Percentiles rank a stretch among this genome's conserved stretches.
These are phyloP conservation scores for Mamestra configurata DNA, from an alignment of 1,140 invertebrate genomes.

Conservation along the genomic window DNA sequence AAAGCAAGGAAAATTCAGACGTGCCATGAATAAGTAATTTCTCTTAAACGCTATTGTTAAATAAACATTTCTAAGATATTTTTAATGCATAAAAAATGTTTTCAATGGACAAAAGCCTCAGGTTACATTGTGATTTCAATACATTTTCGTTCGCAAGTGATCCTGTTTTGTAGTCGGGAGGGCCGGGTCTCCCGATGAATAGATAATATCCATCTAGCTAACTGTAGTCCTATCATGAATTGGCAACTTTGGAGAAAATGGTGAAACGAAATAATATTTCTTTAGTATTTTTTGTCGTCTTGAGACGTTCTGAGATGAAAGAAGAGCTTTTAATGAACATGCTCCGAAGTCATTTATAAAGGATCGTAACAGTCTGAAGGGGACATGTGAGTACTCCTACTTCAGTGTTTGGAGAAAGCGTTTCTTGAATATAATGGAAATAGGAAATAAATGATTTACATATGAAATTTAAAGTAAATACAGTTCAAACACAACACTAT, in stretches of 20 bases:
- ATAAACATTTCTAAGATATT: constrained; percentile 75
- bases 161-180: constrained; percentile 77
- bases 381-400: constrained; percentile 16
- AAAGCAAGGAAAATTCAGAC: constrained; percentile 67
- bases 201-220: constrained; percentile 80
- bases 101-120: constrained; percentile 74
- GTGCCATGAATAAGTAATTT: constrained; percentile 77
- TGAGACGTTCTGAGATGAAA: constrained; percentile 36
- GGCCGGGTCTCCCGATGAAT: constrained; percentile 80
- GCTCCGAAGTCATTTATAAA: constrained; percentile 32
- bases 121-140: constrained; percentile 86
- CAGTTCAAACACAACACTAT: too few species aligned
- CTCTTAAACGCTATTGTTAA: constrained; percentile 79
- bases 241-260: constrained; percentile 66
- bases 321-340: constrained; percentile 45
- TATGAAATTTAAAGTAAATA: background rate
- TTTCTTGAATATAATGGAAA: constrained; percentile 2
- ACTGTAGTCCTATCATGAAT: constrained; percentile 77
- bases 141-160: constrained; percentile 82
- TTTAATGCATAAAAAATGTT: constrained; percentile 79
- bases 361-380: background rate
- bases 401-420: background rate
- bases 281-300: constrained; percentile 49
- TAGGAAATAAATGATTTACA: background rate
- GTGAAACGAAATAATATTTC: constrained; percentile 57